Conservation (phyloP, 1,140 invertebrate species). For the Drosophila pandora region DNA sequence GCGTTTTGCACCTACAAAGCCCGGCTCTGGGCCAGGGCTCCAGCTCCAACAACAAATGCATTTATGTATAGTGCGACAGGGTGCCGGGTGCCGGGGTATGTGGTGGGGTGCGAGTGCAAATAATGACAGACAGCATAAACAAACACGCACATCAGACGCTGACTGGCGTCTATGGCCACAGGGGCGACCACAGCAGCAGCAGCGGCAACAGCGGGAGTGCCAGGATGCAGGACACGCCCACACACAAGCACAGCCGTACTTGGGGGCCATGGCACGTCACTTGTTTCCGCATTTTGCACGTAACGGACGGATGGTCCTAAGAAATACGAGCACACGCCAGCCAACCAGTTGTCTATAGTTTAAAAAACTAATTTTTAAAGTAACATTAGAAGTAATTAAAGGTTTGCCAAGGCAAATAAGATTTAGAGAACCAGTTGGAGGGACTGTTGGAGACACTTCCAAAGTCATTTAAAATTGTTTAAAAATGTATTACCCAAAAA, state of each 20-base stretch:
- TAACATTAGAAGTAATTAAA: too few species aligned
- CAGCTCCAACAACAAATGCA: slow-evolving; percentile 43
- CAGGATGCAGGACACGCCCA: slow-evolving; percentile 42
- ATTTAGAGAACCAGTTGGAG: too few species aligned
- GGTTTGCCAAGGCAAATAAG: too few species aligned
- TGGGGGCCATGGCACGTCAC: slow-evolving; percentile 56
- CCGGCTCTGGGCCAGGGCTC: slow-evolving; percentile 6
- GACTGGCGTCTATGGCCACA: slow-evolving; percentile 60
- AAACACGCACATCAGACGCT: slow-evolving; percentile 70
- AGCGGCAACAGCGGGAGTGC: slow-evolving; percentile 3
- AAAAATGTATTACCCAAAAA: too few species aligned
- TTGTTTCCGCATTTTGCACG: slow-evolving; percentile 77
- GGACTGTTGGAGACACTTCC: too few species aligned
- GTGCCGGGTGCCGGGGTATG: slow-evolving; percentile 5
- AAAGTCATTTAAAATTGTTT: too few species aligned
- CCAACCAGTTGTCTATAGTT: background rate
- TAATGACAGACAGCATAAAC: slow-evolving; percentile 79
- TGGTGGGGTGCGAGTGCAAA: slow-evolving; percentile 55
- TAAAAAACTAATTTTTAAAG: background rate
- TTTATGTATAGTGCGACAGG: slow-evolving; percentile 17
- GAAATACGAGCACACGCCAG: slow-evolving; percentile 20
- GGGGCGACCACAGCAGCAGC: slow-evolving; percentile 52
- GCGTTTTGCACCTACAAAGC: slow-evolving; percentile 71
- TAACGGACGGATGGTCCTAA: slow-evolving; percentile 51
- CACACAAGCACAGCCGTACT: slow-evolving; percentile 9